Evolutionary conservation across 2,888 invertebrate genomes (phyloP).

Genomic region (Gisinianus flammeolus): DNA sequence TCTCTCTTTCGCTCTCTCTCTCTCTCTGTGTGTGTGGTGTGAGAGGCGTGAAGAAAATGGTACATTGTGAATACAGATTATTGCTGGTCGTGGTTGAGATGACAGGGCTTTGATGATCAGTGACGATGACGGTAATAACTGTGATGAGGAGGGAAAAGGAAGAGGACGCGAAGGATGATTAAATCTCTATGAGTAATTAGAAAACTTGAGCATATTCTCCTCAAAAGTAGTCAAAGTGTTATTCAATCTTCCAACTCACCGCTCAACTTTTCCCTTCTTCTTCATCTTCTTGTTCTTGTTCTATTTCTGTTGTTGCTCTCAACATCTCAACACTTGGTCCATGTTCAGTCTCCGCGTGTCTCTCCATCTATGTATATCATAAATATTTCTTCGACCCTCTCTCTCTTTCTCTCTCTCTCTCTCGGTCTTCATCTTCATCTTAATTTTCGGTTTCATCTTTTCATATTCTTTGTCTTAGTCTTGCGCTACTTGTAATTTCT

Average conservation of each 20-base stretch:
- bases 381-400: no score
- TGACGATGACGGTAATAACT: neutral
- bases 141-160: neutral
- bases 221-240: no score
- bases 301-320: no score
- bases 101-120: neutral
- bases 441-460: no score
- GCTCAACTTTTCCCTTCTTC: conserved; percentile 21
- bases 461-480: no score
- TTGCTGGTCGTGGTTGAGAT: neutral
- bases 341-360: no score
- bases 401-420: conserved; percentile 7
- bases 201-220: neutral
- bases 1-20: neutral
- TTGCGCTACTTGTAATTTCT: neutral
- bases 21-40: neutral
- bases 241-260: conserved; percentile 11
- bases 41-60: neutral
- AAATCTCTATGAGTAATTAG: conserved; percentile 20
- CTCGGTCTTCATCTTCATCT: neutral
- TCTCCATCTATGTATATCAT: no score
- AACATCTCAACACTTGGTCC: no score
- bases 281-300: no score
- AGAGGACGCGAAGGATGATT: neutral
- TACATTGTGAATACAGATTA: neutral